Evolutionary conservation across 2,113 vertebrate genomes (phyloP).

Genomic region (Rallus limicola): DNA sequence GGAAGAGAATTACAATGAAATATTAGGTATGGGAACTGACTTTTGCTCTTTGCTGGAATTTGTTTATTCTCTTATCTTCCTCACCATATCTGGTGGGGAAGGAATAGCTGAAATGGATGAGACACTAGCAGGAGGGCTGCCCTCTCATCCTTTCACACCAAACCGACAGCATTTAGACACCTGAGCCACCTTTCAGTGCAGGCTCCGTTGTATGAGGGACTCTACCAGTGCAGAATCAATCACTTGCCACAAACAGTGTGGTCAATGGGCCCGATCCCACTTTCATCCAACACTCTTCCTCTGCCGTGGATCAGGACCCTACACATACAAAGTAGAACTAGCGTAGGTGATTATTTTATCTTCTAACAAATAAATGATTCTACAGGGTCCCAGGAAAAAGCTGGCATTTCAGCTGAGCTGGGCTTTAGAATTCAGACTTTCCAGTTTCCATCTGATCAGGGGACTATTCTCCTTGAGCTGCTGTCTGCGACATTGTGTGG

Average conservation of each 20-base stretch:
- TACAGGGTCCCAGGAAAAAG: background rate
- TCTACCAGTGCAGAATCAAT: background rate
- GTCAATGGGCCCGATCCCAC: background rate
- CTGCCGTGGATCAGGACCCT: background rate
- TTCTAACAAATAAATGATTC: background rate
- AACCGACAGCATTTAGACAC: background rate
- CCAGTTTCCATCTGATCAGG: background rate
- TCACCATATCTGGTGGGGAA: background rate
- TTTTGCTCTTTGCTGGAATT: background rate
- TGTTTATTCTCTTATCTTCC: background rate
- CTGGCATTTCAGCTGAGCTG: background rate
- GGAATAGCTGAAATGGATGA: background rate
- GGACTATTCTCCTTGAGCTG: background rate
- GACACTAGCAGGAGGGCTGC: background rate
- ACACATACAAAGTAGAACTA: background rate
- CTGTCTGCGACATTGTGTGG: rapidly evolving
- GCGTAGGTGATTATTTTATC: background rate
- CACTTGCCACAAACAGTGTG: background rate
- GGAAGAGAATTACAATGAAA: background rate
- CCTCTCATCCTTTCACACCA: rapidly evolving
- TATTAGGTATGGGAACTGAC: background rate
- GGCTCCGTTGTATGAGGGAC: background rate
- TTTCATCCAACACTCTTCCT: background rate
- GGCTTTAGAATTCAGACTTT: background rate
- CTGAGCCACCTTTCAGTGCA: background rate